Conservation (phyloP, 2,797 vertebrate species). For the Manis crassicaudata region DNA sequence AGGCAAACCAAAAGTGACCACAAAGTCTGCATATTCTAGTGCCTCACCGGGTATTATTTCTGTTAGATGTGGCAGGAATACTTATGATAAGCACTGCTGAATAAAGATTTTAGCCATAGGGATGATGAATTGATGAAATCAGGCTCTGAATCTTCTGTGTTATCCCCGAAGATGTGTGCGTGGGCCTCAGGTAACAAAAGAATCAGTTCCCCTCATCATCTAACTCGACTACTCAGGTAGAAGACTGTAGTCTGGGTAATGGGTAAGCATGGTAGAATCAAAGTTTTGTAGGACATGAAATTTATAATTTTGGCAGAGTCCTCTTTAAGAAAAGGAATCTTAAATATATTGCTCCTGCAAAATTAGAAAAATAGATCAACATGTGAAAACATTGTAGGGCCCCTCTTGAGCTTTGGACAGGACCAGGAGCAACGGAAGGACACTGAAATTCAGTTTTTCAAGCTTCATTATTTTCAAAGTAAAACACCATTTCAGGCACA, state of each 20-base stretch:
- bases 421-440: background rate
- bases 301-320: background rate
- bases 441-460: background rate
- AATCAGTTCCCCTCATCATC: background rate
- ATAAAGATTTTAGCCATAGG: background rate
- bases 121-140: background rate
- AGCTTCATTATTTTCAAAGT: background rate
- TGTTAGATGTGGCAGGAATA: background rate
- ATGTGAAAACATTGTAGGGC: background rate
- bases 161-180: background rate
- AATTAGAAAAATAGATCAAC: background rate
- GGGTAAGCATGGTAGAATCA: background rate
- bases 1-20: background rate
- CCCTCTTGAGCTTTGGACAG: background rate
- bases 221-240: background rate
- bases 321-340: background rate
- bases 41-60: background rate
- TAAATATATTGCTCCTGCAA: background rate
- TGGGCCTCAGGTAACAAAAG: background rate
- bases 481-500: background rate
- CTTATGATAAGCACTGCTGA: background rate
- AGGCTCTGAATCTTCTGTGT: background rate
- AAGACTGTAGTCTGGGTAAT: conserved; percentile 3
- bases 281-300: background rate
- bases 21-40: background rate